phyloP scores from a whole-genome alignment of 2,113 vertebrate genomes.

The Gracilinanus agilis region DNA sequence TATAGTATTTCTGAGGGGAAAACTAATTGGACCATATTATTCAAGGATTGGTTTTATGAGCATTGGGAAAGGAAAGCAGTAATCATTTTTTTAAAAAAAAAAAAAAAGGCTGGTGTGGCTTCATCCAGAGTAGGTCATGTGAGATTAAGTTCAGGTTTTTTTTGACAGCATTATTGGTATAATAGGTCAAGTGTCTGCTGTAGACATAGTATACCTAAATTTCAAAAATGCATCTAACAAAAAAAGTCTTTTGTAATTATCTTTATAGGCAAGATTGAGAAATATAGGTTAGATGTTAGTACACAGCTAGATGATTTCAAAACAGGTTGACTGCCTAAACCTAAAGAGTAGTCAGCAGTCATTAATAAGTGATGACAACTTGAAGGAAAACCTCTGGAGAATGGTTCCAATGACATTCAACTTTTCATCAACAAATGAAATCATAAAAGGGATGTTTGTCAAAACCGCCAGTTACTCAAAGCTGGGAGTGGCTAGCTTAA shows the following conservation, averaged over 20 bases:
- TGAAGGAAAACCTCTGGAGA: background rate
- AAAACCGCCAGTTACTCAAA: background rate
- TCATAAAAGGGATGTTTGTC: background rate
- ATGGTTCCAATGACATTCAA: background rate
- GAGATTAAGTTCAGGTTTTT: background rate
- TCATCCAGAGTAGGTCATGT: background rate
- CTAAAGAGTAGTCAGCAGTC: background rate
- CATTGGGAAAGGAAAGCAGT: background rate
- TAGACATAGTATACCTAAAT: background rate
- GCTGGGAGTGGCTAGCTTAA: no score
- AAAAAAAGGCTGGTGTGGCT: background rate
- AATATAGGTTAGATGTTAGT: background rate
- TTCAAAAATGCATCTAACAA: background rate
- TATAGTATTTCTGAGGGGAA: no score
- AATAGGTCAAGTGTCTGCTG: background rate
- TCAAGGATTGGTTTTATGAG: background rate
- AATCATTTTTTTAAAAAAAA: no score
- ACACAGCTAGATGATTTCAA: background rate
- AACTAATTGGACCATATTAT: no score
- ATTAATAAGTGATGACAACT: background rate
- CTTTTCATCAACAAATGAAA: background rate
- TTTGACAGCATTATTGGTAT: background rate
- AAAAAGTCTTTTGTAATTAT: background rate
- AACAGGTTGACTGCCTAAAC: background rate
- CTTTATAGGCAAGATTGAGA: background rate